These are phyloP conservation scores for Diadegma fenestrale DNA, from an alignment of 2,888 invertebrate genomes.

Conservation along the genomic window DNA sequence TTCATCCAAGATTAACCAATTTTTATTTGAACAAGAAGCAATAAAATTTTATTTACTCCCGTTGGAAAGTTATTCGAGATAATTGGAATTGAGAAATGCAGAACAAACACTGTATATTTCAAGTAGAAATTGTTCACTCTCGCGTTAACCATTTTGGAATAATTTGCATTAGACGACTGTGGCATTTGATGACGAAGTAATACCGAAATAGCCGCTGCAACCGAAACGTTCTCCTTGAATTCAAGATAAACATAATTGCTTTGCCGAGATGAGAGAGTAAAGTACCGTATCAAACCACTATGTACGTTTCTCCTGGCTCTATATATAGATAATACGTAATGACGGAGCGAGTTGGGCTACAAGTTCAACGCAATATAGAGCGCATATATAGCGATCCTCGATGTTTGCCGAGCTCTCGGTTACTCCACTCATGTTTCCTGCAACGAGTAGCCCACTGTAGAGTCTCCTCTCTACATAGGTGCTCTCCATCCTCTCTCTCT, in stretches of 20 bases:
- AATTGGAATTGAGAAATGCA: neutral
- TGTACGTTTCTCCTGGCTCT: neutral
- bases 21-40: neutral
- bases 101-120: neutral
- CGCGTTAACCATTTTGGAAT: neutral
- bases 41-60: neutral
- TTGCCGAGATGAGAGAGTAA: slow-evolving; percentile 24
- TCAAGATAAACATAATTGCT: slow-evolving; percentile 40
- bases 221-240: slow-evolving; percentile 12
- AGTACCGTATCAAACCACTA: slow-evolving; percentile 32
- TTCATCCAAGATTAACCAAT: neutral
- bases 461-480: slow-evolving; percentile 27
- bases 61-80: neutral
- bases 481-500: slow-evolving; percentile 29
- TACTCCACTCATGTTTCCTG: slow-evolving; percentile 71
- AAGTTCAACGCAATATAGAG: slow-evolving; percentile 69
- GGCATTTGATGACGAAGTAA: neutral
- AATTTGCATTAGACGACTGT: neutral
- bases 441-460: slow-evolving; percentile 60
- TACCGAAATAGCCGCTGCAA: neutral
- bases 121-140: neutral
- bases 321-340: slow-evolving; percentile 34
- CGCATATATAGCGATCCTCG: slow-evolving; percentile 46
- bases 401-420: slow-evolving; percentile 73
- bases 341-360: slow-evolving; percentile 55